Conservation (phyloP, 2,797 vertebrate species). For the Manis pentadactyla region DNA sequence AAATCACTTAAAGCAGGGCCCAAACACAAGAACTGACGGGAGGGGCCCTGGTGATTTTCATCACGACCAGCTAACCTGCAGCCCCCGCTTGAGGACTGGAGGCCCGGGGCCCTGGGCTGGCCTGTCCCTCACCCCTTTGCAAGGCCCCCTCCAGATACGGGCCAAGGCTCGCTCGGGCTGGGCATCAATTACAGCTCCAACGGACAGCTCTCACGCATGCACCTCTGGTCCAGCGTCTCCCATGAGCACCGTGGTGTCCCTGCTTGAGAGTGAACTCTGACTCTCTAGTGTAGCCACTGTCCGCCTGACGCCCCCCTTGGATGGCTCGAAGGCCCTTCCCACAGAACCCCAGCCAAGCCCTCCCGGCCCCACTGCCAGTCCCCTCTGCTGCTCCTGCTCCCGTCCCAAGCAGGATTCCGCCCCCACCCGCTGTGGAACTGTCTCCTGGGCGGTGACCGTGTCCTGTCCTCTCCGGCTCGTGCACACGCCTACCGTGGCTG, state of each 20-base stretch:
- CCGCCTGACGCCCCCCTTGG: rapidly evolving
- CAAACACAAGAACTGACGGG: rapidly evolving
- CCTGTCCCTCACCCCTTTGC: too few relatives aligned
- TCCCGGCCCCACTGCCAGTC: rapidly evolving
- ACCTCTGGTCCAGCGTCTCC: background rate
- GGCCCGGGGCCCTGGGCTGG: background rate
- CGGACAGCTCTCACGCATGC: background rate
- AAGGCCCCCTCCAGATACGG: rapidly evolving
- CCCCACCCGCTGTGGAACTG: too few relatives aligned
- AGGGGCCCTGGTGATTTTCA: rapidly evolving
- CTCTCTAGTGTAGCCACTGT: rapidly evolving
- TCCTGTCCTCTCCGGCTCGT: background rate
- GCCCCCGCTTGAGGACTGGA: background rate
- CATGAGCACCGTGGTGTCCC: rapidly evolving
- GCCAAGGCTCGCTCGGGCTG: too few relatives aligned
- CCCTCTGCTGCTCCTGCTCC: rapidly evolving
- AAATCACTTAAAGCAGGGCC: rapidly evolving
- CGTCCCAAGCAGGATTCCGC: rapidly evolving
- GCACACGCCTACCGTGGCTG: rapidly evolving
- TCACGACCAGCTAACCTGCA: rapidly evolving
- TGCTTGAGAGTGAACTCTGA: rapidly evolving
- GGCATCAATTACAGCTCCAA: too few relatives aligned
- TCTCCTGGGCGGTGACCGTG: rapidly evolving
- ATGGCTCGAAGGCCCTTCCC: rapidly evolving
- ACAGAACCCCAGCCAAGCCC: background rate